Conservation (phyloP, 2,113 vertebrate genomes). For the Tychaedon coryphoeus region DNA sequence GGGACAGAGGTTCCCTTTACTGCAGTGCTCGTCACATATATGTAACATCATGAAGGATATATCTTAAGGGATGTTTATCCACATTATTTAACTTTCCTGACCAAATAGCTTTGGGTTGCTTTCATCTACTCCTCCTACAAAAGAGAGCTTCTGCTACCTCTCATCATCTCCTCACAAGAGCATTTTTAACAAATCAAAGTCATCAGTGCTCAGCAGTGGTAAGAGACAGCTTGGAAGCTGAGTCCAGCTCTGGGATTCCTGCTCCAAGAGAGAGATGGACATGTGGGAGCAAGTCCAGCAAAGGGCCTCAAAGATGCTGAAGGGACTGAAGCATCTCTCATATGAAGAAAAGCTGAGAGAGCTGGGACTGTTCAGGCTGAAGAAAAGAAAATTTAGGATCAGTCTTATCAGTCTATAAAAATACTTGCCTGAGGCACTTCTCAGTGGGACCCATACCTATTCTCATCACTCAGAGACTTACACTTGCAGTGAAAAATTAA, state of each 20-base stretch:
- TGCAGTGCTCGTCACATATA: not conserved
- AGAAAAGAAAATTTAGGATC: not conserved
- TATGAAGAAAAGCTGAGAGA: not conserved
- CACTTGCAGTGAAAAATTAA: not conserved
- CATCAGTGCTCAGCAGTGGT: not conserved
- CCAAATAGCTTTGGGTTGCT: not conserved
- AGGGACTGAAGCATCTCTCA: not conserved
- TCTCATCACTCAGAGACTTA: not conserved
- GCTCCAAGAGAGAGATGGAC: not conserved
- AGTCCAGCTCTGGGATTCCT: not conserved
- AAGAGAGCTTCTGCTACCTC: not conserved
- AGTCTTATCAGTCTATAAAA: not conserved
- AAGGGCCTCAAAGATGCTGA: not conserved
- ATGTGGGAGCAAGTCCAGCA: fast-evolving
- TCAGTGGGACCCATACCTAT: not conserved
- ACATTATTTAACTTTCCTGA: not conserved
- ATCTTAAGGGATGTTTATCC: not conserved
- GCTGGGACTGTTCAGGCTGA: not conserved
- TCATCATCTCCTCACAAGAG: not conserved
- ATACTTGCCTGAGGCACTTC: not conserved
- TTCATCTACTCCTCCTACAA: not conserved
- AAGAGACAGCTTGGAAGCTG: not conserved
- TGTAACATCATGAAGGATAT: not conserved
- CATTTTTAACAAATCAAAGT: not conserved
- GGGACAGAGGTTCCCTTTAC: not conserved